A percentile compares a stretch with the other conserved stretches of the same genome.
Evolutionary conservation across 2,888 invertebrate genomes (phyloP).

Genomic region (Mythimna albipuncta): DNA sequence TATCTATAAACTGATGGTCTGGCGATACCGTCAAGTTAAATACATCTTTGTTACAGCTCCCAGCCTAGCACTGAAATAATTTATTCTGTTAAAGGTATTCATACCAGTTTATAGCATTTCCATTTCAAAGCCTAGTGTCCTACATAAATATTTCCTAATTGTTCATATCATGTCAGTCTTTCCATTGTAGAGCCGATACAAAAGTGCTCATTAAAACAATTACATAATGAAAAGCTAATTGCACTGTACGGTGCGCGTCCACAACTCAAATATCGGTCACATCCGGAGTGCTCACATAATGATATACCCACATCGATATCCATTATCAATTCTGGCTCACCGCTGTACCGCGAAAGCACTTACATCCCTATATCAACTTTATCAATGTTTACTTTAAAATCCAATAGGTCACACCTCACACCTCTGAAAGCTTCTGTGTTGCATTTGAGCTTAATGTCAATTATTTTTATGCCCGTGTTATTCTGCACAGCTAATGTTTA

Average conservation of each 20-base stretch:
- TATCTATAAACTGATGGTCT: not conserved
- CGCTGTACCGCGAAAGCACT: slow-evolving; percentile 18
- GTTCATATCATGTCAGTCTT: slow-evolving; percentile 34
- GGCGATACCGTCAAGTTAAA: slow-evolving; percentile 1
- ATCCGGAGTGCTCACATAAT: slow-evolving; percentile 70
- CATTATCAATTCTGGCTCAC: slow-evolving; percentile 61
- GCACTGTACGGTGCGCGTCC: slow-evolving; percentile 49
- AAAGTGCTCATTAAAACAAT: slow-evolving; percentile 54
- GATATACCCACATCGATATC: slow-evolving; percentile 60
- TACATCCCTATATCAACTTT: not conserved
- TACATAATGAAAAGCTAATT: slow-evolving; percentile 64
- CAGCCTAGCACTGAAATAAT: slow-evolving; percentile 7
- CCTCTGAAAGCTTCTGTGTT: not conserved
- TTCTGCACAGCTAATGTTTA: slow-evolving; percentile 25
- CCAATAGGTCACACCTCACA: not conserved
- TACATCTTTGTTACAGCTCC: not conserved
- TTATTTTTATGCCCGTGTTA: slow-evolving; percentile 8
- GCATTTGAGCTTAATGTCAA: slow-evolving; percentile 13
- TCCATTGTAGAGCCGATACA: slow-evolving; percentile 35
- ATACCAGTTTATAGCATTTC: slow-evolving; percentile 24
- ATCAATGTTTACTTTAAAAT: slow-evolving; percentile 1
- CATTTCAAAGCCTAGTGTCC: slow-evolving; percentile 22
- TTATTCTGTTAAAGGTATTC: slow-evolving; percentile 17
- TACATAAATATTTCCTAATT: slow-evolving; percentile 44
- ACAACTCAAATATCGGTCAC: slow-evolving; percentile 64